Percentiles rank a stretch among this genome's conserved stretches.
These are phyloP conservation scores for Helicoverpa armigera DNA, from an alignment of 1,140 invertebrate species.

Conservation along the genomic window DNA sequence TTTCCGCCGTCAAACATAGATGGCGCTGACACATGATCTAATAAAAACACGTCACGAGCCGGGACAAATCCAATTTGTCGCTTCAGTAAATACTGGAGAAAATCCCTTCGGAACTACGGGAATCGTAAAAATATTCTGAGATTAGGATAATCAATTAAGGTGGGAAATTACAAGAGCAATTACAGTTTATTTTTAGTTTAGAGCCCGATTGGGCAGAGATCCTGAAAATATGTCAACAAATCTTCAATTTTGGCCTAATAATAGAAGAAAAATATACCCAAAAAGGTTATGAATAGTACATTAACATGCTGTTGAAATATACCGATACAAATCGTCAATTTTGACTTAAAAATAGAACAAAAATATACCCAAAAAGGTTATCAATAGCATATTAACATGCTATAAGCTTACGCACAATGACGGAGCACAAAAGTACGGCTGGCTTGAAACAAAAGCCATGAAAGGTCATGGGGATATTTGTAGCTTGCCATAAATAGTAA, in stretches of 20 bases:
- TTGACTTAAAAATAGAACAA: neutral
- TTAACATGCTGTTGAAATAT: no score
- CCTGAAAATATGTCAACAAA: neutral
- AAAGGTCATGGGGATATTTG: constrained; percentile 58
- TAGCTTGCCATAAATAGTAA: constrained; percentile 54
- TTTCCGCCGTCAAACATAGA: constrained; percentile 58
- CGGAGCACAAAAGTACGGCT: neutral
- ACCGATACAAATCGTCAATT: no score
- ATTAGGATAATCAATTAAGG: constrained; percentile 6
- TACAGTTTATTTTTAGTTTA: constrained; percentile 7
- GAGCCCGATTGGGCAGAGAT: neutral
- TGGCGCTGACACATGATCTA: constrained; percentile 59
- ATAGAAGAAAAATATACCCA: neutral
- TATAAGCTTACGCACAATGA: neutral
- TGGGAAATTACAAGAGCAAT: neutral
- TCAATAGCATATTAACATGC: no score
- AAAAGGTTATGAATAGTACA: no score
- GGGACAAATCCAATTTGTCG: constrained; percentile 52
- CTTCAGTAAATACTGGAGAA: constrained; percentile 51
- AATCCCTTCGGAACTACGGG: constrained; percentile 13
- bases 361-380: neutral
- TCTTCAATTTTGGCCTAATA: neutral
- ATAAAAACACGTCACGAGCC: constrained; percentile 47
- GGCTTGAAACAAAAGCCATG: constrained; percentile 30
- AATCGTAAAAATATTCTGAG: constrained; percentile 1